Evolutionary conservation across 2,888 invertebrate genomes (phyloP), one percentile per base, ranked within the genome.

Genomic region (Machimus rusticus): DNA sequence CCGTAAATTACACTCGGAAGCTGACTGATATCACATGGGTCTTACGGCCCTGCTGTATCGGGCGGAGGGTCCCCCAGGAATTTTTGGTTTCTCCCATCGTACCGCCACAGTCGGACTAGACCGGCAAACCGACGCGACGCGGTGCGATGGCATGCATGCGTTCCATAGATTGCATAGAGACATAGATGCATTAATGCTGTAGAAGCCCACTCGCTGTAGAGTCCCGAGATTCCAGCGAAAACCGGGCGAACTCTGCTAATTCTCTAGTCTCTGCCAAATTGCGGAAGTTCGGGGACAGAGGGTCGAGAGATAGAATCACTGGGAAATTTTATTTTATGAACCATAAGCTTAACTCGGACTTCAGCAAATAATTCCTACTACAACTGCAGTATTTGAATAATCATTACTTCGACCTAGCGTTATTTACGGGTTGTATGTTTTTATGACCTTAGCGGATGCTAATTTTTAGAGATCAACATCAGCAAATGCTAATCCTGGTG

Each of bases 1-100:
- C 81, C 85, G 88, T 88, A 88, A 88, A 88, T 88, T 88, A 88
- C 87, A 88, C 88, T 88, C 88, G 88, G 88, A 88, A 88, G 88
- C 88, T 88, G 88, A 87, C 87, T 88, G 88, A 88, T 88, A 88
- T 82, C 85, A 78, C 39, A 78, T 85, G 46, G 74, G 57, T 57
- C 78, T 78, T 57, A 57, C 19, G 66, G 86, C 55, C 23, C 37
- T 19, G n/a, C 19, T 78, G 28, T 5, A 57, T 66, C 19, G 23
- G 28, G 23, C 23, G 66, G 66, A 66, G 66, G 66, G 39, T 74
- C 74, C 14, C 28, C 43, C 57, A n/a, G 74, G 84, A 85, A 85
- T 85, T 85, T 85, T 39, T 51, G 74, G 51, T 31, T 74, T 57
- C 57, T 28, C 3, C 12, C 66, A 78, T 5, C 16, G 43, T 12